phyloP scores from a whole-genome alignment of 2,888 invertebrate genomes.

The Glaucopsyche alexis region DNA sequence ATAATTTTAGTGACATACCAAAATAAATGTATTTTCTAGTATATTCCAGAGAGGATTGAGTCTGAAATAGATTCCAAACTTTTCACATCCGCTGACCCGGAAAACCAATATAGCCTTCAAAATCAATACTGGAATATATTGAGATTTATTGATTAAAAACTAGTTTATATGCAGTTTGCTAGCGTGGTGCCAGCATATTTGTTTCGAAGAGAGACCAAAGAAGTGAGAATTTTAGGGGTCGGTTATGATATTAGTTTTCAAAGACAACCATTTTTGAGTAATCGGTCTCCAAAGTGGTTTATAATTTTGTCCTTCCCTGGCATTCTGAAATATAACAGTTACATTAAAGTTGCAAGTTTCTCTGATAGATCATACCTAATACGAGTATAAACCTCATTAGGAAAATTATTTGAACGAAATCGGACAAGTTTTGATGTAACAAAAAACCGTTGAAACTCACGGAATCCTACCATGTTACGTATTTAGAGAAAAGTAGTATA shows the following conservation, averaged over 20 bases:
- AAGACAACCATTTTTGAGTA: too few relatives aligned
- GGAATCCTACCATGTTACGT: too few relatives aligned
- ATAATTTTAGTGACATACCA: not conserved
- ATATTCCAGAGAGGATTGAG: not conserved
- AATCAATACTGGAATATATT: constrained; percentile 11
- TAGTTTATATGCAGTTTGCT: constrained; percentile 2
- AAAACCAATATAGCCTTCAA: not conserved
- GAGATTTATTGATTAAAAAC: not conserved
- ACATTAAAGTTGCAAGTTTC: too few relatives aligned
- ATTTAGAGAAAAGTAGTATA: not conserved
- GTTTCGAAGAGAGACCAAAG: not conserved
- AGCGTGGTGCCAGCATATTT: not conserved
- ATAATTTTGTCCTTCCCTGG: too few relatives aligned
- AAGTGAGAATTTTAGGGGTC: not conserved
- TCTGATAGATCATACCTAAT: too few relatives aligned
- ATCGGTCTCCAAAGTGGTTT: too few relatives aligned
- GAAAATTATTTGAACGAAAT: too few relatives aligned
- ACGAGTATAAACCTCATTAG: too few relatives aligned
- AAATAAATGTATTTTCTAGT: not conserved
- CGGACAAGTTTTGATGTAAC: too few relatives aligned
- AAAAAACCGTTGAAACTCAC: too few relatives aligned
- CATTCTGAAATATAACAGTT: too few relatives aligned
- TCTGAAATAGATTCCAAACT: not conserved
- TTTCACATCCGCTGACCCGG: not conserved
- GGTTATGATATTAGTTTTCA: too few relatives aligned